A percentile compares a stretch with the other conserved stretches of the same genome.
These are phyloP conservation scores for Tribolium freemani DNA, from an alignment of 2,888 invertebrate genomes.

Conservation along the genomic window DNA sequence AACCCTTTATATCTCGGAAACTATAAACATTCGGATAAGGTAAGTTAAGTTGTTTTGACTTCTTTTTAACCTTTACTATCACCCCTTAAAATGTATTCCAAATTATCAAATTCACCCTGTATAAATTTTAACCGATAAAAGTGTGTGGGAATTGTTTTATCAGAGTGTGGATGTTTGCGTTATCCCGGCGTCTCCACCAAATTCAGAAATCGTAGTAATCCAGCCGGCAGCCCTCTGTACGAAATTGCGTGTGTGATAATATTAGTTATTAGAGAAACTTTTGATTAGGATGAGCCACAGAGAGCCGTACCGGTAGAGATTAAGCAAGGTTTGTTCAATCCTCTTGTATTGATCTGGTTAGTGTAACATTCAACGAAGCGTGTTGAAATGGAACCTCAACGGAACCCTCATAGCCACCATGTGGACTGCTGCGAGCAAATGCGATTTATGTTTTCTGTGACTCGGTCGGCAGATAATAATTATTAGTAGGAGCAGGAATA, in stretches of 20 bases:
- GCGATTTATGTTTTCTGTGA: constrained; percentile 17
- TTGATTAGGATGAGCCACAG: constrained; percentile 10
- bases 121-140: too few species aligned
- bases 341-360: constrained; percentile 31
- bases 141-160: too few species aligned
- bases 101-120: too few species aligned
- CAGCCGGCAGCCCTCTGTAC: background rate
- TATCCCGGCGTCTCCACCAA: background rate
- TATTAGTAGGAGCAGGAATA: constrained; percentile 1
- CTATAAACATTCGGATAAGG: too few species aligned
- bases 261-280: constrained; percentile 9
- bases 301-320: constrained; percentile 12
- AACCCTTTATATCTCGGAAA: too few species aligned
- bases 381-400: constrained; percentile 34
- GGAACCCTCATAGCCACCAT: constrained; percentile 18
- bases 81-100: too few species aligned
- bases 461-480: constrained; percentile 17
- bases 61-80: too few species aligned
- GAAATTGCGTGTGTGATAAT: background rate
- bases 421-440: constrained; percentile 25
- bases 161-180: background rate
- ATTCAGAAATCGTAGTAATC: background rate
- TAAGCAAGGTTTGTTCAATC: constrained; percentile 26
- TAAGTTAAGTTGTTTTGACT: too few species aligned
- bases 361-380: constrained; percentile 29